phyloP scores from a whole-genome alignment of 2,888 invertebrate species.

The Dicranocentrus wangi region DNA sequence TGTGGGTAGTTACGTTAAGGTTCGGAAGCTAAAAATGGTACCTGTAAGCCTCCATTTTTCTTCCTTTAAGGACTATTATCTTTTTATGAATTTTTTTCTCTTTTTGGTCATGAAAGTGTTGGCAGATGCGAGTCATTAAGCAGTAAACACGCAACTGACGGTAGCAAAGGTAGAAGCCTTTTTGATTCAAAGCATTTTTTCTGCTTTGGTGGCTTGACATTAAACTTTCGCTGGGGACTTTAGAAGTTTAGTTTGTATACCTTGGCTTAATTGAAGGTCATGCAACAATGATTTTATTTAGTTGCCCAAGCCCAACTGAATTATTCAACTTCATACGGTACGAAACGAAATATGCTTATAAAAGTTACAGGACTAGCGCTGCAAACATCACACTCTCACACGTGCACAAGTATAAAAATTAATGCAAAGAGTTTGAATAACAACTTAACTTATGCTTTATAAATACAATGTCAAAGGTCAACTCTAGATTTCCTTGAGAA shows the following conservation, averaged over 20 bases:
- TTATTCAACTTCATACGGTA: too few species aligned
- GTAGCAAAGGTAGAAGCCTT: constrained; percentile 3
- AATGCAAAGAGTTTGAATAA: too few species aligned
- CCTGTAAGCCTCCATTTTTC: background rate
- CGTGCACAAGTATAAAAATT: too few species aligned
- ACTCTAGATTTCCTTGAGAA: too few species aligned
- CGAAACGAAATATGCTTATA: too few species aligned
- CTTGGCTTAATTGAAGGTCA: too few species aligned
- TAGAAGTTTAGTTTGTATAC: background rate
- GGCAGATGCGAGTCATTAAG: constrained; percentile 52
- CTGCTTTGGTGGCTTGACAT: constrained; percentile 46
- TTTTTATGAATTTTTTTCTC: constrained; percentile 5
- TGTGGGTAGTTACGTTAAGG: constrained; percentile 6
- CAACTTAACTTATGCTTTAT: too few species aligned
- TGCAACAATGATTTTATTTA: too few species aligned
- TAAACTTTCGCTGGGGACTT: constrained; percentile 44
- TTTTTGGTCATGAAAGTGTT: constrained; percentile 41
- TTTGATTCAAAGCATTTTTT: constrained; percentile 23
- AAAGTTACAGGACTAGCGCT: too few species aligned
- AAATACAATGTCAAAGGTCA: too few species aligned
- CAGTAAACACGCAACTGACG: constrained; percentile 27
- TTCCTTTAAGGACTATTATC: constrained; percentile 6
- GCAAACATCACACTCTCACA: too few species aligned
- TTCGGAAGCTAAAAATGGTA: constrained; percentile 22
- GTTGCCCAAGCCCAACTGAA: too few species aligned